A percentile compares a stretch with the other conserved stretches of the same genome.
These are phyloP conservation scores for Myopa tessellatipennis DNA, from an alignment of 2,888 invertebrate genomes.

Conservation along the genomic window DNA sequence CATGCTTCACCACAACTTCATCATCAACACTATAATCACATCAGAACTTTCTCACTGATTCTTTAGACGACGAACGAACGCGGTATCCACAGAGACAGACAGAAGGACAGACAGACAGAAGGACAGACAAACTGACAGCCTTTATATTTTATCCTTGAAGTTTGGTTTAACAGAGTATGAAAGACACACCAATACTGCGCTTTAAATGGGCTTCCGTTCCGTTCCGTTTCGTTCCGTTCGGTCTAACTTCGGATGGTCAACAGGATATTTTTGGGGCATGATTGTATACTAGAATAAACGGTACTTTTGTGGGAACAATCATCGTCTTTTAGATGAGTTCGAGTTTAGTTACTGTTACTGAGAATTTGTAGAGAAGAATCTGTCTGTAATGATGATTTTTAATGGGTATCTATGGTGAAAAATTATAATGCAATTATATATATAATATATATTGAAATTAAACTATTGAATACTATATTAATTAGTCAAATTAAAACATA, in stretches of 20 bases:
- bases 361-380: too few relatives aligned
- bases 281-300: not conserved
- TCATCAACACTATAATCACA: conserved; percentile 24
- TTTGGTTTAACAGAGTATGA: conserved; percentile 23
- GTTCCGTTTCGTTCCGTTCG: not conserved
- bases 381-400: too few relatives aligned
- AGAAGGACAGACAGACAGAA: not conserved
- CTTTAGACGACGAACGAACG: not conserved
- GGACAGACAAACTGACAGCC: not conserved
- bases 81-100: not conserved
- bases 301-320: too few relatives aligned
- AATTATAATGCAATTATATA: too few relatives aligned
- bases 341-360: too few relatives aligned
- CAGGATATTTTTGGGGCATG: not conserved
- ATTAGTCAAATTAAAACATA: too few relatives aligned
- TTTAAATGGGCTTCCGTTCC: not conserved
- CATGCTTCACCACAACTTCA: not conserved
- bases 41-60: conserved; percentile 6
- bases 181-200: conserved; percentile 24
- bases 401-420: too few relatives aligned
- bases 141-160: conserved; percentile 29
- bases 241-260: too few relatives aligned
- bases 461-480: too few relatives aligned
- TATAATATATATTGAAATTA: too few relatives aligned
- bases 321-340: too few relatives aligned